A percentile compares a stretch with the other conserved stretches of the same genome.
phyloP scores from a whole-genome alignment of 2,888 invertebrate species.

The Listrodromus nycthemerus region DNA sequence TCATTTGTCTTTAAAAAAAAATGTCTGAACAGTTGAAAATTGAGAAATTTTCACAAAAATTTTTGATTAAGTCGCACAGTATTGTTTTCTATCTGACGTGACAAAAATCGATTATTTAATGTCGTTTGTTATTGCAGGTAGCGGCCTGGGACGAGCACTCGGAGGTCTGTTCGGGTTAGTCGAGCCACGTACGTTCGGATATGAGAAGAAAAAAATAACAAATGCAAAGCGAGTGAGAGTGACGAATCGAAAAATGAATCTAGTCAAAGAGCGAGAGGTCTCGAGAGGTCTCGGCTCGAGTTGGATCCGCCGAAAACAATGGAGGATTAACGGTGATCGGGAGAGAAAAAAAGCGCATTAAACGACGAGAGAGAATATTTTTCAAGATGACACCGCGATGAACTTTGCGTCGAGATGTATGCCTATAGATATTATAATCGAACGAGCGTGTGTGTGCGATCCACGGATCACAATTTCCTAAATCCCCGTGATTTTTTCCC shows the following conservation, averaged over 20 bases:
- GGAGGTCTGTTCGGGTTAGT: slow-evolving; percentile 92
- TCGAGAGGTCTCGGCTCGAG: slow-evolving; percentile 53
- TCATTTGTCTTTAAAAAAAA: neutral
- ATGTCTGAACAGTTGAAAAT: neutral
- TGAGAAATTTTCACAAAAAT: neutral
- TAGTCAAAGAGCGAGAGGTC: slow-evolving; percentile 80
- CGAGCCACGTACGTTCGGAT: slow-evolving; percentile 32
- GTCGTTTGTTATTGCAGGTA: slow-evolving; percentile 86
- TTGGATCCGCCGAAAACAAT: slow-evolving; percentile 50
- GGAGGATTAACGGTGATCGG: slow-evolving; percentile 30
- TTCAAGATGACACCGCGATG: slow-evolving; percentile 58
- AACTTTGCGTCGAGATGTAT: slow-evolving; percentile 45
- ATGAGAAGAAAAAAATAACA: neutral
- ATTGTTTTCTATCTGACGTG: neutral
- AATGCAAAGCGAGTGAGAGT: slow-evolving; percentile 56
- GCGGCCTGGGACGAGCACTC: slow-evolving; percentile 95
- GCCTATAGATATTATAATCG: slow-evolving; percentile 40
- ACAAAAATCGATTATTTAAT: slow-evolving; percentile 37
- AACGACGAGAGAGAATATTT: slow-evolving; percentile 62
- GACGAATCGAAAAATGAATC: slow-evolving; percentile 77
- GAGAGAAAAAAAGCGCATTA: slow-evolving; percentile 20
- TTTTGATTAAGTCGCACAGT: neutral
- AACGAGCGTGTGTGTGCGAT: slow-evolving; percentile 61
- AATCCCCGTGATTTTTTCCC: slow-evolving; percentile 34
- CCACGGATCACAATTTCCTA: slow-evolving; percentile 65